Conservation (phyloP, 2,113 vertebrate species). For the Hemibagrus wyckioides region DNA sequence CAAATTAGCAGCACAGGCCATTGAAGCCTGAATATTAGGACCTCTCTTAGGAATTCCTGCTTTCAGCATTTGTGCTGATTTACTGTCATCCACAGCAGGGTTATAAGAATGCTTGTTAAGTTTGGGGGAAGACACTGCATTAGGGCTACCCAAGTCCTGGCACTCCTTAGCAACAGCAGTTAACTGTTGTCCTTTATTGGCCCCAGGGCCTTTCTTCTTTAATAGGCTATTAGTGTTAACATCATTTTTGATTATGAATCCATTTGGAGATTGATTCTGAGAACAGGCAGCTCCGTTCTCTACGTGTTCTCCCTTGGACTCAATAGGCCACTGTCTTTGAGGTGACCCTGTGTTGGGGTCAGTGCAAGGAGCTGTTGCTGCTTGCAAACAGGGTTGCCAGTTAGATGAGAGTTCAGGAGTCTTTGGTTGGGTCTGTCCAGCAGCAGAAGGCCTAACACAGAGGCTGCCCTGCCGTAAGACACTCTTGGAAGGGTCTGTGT, state of each 20-base stretch:
- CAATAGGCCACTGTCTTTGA: slow-evolving; percentile 70
- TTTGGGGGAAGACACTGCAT: slow-evolving; percentile 64
- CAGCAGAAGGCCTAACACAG: slow-evolving; percentile 72
- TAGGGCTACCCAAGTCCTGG: slow-evolving; percentile 66
- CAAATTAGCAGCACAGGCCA: slow-evolving; percentile 40
- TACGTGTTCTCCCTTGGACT: slow-evolving; percentile 68
- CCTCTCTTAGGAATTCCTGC: slow-evolving; percentile 66
- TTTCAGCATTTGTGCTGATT: slow-evolving; percentile 66
- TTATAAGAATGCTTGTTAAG: slow-evolving; percentile 60
- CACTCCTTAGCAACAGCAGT: slow-evolving; percentile 57
- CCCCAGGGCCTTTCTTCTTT: slow-evolving; percentile 42
- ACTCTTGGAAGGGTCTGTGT: slow-evolving; percentile 81
- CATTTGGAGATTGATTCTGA: slow-evolving; percentile 3
- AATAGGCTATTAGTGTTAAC: slow-evolving; percentile 61
- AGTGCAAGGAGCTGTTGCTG: slow-evolving; percentile 49
- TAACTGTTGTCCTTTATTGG: slow-evolving; percentile 59
- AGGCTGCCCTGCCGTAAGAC: slow-evolving; percentile 83
- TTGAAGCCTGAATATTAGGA: slow-evolving; percentile 37
- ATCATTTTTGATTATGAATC: slow-evolving; percentile 42
- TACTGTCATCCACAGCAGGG: slow-evolving; percentile 63
- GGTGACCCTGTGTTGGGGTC: slow-evolving; percentile 73
- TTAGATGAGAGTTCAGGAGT: slow-evolving; percentile 70
- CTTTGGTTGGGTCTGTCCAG: slow-evolving; percentile 58
- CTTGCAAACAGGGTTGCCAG: slow-evolving; percentile 67
- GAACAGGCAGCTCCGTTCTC: slow-evolving; percentile 65